phyloP scores from a whole-genome alignment of 1,140 invertebrate species.

The Papilio machaon region DNA sequence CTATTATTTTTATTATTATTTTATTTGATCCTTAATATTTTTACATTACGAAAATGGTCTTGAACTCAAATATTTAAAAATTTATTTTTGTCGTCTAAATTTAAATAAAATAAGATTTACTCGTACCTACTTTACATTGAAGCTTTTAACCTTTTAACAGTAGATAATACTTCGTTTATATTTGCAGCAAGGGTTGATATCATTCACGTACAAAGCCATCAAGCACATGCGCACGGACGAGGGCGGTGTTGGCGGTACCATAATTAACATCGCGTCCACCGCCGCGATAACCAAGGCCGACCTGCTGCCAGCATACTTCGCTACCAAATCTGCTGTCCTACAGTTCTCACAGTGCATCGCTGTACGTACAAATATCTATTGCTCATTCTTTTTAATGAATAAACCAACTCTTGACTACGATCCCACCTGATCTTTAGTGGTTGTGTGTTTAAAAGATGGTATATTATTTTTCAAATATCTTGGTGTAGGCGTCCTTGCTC shows the following conservation, averaged over 20 bases:
- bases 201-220: conserved; percentile 46
- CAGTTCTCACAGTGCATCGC: conserved; percentile 53
- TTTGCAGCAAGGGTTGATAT: conserved; percentile 51
- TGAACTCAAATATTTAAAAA: too few species aligned
- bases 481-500: too few species aligned
- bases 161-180: background rate
- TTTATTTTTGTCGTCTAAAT: too few species aligned
- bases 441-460: too few species aligned
- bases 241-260: conserved; percentile 56
- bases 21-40: background rate
- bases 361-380: conserved; percentile 42
- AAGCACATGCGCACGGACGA: conserved; percentile 50
- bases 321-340: conserved; percentile 54
- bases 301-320: conserved; percentile 47
- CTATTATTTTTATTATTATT: background rate
- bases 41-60: background rate
- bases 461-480: too few species aligned
- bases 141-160: too few species aligned
- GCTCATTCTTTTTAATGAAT: too few species aligned
- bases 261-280: conserved; percentile 55
- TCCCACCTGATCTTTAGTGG: too few species aligned
- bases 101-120: too few species aligned
- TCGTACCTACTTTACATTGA: too few species aligned
- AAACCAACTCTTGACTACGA: too few species aligned
- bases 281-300: conserved; percentile 41